Evolutionary conservation across 2,113 vertebrate species (phyloP).

Genomic region (Osmerus eperlanus): DNA sequence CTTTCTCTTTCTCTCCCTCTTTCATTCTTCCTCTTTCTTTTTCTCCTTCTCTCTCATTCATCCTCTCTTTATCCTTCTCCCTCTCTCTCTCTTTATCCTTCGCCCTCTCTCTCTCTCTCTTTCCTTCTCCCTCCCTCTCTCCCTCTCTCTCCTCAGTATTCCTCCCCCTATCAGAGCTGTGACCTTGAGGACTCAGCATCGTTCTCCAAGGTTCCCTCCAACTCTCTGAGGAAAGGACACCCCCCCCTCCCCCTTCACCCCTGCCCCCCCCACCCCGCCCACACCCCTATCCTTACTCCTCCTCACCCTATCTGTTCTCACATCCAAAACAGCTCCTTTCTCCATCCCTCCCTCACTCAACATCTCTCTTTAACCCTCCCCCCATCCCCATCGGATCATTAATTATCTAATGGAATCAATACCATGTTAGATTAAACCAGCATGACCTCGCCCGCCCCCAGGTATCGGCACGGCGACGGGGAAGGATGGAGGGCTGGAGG

Average conservation of each 20-base stretch:
- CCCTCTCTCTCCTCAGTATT: slow-evolving; percentile 23
- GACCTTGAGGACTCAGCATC: slow-evolving; percentile 71
- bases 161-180: slow-evolving; percentile 54
- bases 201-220: slow-evolving; percentile 73
- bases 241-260: slow-evolving; percentile 26
- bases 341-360: slow-evolving; percentile 18
- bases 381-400: slow-evolving; percentile 68
- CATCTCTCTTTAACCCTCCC: slow-evolving; percentile 47
- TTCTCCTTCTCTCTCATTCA: not conserved
- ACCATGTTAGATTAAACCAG: slow-evolving; percentile 72
- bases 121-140: slow-evolving; percentile 5
- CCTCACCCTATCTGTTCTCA: not conserved
- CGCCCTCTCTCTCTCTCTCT: not conserved
- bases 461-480: slow-evolving; percentile 59
- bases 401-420: slow-evolving; percentile 82
- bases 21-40: not conserved
- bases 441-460: slow-evolving; percentile 67
- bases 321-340: slow-evolving; percentile 4
- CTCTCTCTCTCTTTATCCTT: not conserved
- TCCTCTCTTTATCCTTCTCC: slow-evolving; percentile 16
- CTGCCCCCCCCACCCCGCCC: slow-evolving; percentile 24
- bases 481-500: slow-evolving; percentile 46
- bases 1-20: not conserved
- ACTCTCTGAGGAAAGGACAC: slow-evolving; percentile 63
- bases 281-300: slow-evolving; percentile 29